Base-by-base conservation (phyloP, 1,140 invertebrate species). In the Cherax quadricarinatus region DNA sequence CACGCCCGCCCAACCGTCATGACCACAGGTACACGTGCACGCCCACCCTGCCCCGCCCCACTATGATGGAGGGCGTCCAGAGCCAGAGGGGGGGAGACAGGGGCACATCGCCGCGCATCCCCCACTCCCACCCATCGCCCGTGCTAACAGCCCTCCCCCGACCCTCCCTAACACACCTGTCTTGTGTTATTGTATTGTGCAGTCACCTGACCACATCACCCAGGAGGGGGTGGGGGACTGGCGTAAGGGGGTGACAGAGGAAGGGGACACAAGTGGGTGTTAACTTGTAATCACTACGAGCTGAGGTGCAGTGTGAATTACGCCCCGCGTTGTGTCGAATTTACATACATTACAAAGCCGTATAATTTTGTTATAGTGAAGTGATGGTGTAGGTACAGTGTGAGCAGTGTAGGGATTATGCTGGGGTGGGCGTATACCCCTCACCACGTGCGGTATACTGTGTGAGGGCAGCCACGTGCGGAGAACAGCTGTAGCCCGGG, bases 11-110 rank as follows among this genome's bases (percentile, higher is more conserved):
- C 89, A 84, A 80, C 84, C 89, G 89, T 86, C 89, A 91, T 91
- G 89, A 86, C 75, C 89, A 91, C 89, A 91, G 89, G 89, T 91
- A 91, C 89, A 90, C 89, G 85, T 86, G 84, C 89, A 91, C 53
- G 84, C 85, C 84, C 79, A 86, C 78, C 79, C 60, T 41, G 16
- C 81, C 73, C 73, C 75, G 66, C 62, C 70, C 49, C 60, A 21
- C 14, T 62, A 21, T 49, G 41, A 41, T 60, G 62, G 83, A 21
- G 62, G 53, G 53, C 7, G 53, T 57, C 7, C 53, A 57, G 53
- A 57, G 53, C 7, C 7, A 57, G 53, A 57, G 53, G 53, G 53
- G 53, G 60, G 62, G 49, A 60, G 57, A 21, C 18, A 16, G 49
- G 78, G 78, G 84, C 53, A 60, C 30, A 75, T 16, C 16, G 24